A percentile compares a stretch with the other conserved stretches of the same genome.
These are phyloP conservation scores for Elephantulus edwardii DNA, from an alignment of 2,113 vertebrate genomes.

Conservation along the genomic window DNA sequence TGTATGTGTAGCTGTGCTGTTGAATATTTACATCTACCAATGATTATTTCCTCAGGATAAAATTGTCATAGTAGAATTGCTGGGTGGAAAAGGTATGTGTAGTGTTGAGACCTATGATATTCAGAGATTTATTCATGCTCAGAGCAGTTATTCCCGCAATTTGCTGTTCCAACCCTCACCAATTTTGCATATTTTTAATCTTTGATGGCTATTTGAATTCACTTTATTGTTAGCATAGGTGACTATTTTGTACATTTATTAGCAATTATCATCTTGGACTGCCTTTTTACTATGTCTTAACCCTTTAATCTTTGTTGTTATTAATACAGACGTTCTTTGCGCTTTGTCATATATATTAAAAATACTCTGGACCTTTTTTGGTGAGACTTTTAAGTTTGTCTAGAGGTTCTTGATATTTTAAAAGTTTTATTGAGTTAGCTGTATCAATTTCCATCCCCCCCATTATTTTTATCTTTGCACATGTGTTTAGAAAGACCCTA, in stretches of 20 bases:
- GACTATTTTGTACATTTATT: background rate
- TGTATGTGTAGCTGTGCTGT: background rate
- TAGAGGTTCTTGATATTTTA: slow-evolving; percentile 10
- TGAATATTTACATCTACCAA: background rate
- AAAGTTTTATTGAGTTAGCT: slow-evolving; percentile 10
- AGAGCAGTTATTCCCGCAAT: background rate
- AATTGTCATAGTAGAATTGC: too few relatives aligned
- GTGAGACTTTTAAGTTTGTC: background rate
- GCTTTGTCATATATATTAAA: background rate
- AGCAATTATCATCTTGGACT: background rate
- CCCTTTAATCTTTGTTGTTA: background rate
- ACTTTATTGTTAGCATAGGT: background rate
- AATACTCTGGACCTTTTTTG: slow-evolving; percentile 1
- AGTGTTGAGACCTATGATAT: background rate
- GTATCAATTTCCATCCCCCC: background rate
- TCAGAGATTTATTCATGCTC: background rate
- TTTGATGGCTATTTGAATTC: background rate
- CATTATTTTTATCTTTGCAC: background rate
- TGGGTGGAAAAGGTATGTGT: background rate
- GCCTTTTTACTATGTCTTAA: background rate
- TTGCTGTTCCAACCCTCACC: background rate
- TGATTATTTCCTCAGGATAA: background rate
- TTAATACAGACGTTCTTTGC: background rate
- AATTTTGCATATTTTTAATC: background rate
- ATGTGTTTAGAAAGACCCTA: slow-evolving; percentile 9